Base-by-base conservation (phyloP, 2,113 vertebrate species). In the Nothobranchius kuhntae region DNA sequence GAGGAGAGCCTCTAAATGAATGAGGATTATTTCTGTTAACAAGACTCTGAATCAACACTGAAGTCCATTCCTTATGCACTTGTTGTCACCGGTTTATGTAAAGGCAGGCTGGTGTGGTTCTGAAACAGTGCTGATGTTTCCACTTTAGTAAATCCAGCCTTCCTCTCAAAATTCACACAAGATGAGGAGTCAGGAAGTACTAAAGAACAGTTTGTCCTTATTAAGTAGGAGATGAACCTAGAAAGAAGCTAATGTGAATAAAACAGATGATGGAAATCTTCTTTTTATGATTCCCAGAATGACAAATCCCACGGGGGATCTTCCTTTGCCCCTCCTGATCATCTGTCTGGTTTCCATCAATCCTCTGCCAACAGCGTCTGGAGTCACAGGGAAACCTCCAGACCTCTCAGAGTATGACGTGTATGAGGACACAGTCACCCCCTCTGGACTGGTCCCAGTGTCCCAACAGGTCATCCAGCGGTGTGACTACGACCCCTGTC, bases 401-500 rank as follows among this genome's bases (percentile, higher is more conserved):
- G 0, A 61, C 1, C 9, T 0, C n/a, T 1, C 0, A 0, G 82
- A 87, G 3, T 82, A 90, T 54, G 14, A 47, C 15, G 0, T 0
- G 1, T 3, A n/a, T 0, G 75, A 86, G 0, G 55, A 72, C 0
- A 1, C 5, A 1, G 0, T 9, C 24, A 38, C 21, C 7, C 0
- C 60, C 1, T 0, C 0, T 3, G 0, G 3, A 11, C 17, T 38
- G 1, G 0, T 1, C 0, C 13, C 0, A 0, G 1, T 0, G 3
- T 1, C 58, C 45, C 15, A 56, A 40, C 1, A 12, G 1, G 7
- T 1, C 0, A 0, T 0, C 4, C 0, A 46, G 14, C 38, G 0
- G 1, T 94, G 93, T 14, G 11, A 85, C 44, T 92, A 91, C 35
- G 40, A 91, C 26, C 13, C 45, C 36, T 94, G 93, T 15, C 40